Base-by-base conservation (phyloP, 2,797 vertebrate species). In the Callimico goeldii region DNA sequence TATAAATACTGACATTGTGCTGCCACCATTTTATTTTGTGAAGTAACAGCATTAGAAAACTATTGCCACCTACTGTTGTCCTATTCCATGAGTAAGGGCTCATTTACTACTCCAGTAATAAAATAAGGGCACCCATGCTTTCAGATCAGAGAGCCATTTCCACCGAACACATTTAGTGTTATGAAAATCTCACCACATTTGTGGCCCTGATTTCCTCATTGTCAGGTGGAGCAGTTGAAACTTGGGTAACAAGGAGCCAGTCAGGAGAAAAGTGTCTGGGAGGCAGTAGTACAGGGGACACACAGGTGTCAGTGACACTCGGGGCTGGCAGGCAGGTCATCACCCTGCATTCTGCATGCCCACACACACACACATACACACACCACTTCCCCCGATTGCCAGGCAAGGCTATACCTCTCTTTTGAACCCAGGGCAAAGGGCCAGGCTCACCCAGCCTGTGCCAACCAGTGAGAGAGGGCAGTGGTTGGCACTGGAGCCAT, bases 271-370 rank as follows among this genome's bases (percentile, higher is more conserved):
- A 12, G 12, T 17, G 26, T 22, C n/a, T 33, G 76, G 79, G 33
- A 24, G 22, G 8, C 22, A 13, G 33, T 14, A 0, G 28, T 6
- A 28, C 12, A 4, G 70, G 46, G 33, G 28, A 4, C 73, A 86
- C 2, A 0, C 0, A 5, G 14, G 24, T 33, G 4, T 19, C 14
- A 7, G 1, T 41, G 43, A 20, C 10, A 12, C 24, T 70, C 50
- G 12, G 33, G 61, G 15, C 3, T 2, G 41, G n/a, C 76, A 48
- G n/a, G 46, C n/a, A 7, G 9, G 55, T 39, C 33, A 1, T n/a
- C 4, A 15, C 57, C 30, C 75, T 2, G 1, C 4, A 4, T 8
- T 13, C 39, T 2, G 3, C 1, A 8, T 7, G 39, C 33, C n/a
- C 5, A 11, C 36, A 39, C 22, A 1, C 8, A 2, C 41, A n/a